Percentiles rank a stretch among this genome's conserved stretches.
These are phyloP conservation scores for Urosaurus nigricauda DNA, from an alignment of 2,797 vertebrate species.

Conservation along the genomic window DNA sequence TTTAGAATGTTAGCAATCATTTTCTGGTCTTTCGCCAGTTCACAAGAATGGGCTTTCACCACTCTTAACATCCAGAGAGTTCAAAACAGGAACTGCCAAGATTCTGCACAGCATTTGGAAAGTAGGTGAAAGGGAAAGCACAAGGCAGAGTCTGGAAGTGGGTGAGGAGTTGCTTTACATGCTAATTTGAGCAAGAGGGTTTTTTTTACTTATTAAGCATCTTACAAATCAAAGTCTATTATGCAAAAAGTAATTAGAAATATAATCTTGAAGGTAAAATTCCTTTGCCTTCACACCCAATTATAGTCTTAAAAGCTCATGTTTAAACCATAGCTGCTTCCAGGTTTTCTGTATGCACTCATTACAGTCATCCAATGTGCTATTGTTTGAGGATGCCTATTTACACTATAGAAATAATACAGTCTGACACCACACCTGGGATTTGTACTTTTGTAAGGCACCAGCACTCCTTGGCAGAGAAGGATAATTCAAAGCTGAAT, in stretches of 20 bases:
- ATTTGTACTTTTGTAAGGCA: no score
- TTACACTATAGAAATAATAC: no score
- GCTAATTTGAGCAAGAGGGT: slow-evolving; percentile 43
- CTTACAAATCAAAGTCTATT: background rate
- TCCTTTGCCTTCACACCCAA: background rate
- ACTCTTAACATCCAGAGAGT: slow-evolving; percentile 3
- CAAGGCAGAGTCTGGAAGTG: slow-evolving; percentile 37
- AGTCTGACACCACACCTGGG: no score
- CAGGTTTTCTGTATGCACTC: background rate
- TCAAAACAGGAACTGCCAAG: slow-evolving; percentile 22
- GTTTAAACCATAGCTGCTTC: background rate
- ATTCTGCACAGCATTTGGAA: slow-evolving; percentile 32
- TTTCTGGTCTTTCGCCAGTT: background rate
- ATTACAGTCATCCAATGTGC: background rate
- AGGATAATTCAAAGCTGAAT: background rate
- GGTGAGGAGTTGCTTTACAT: slow-evolving; percentile 42
- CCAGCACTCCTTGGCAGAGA: no score
- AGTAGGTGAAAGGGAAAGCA: slow-evolving; percentile 23
- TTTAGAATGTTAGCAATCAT: background rate
- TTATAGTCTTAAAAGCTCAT: background rate
- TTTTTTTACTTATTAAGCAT: rapidly evolving
- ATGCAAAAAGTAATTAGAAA: background rate
- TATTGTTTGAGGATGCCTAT: background rate
- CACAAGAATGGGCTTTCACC: background rate
- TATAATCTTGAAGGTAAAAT: slow-evolving; percentile 6